Conservation (phyloP, 2,888 invertebrate genomes). For the Sphinx pinastri region DNA sequence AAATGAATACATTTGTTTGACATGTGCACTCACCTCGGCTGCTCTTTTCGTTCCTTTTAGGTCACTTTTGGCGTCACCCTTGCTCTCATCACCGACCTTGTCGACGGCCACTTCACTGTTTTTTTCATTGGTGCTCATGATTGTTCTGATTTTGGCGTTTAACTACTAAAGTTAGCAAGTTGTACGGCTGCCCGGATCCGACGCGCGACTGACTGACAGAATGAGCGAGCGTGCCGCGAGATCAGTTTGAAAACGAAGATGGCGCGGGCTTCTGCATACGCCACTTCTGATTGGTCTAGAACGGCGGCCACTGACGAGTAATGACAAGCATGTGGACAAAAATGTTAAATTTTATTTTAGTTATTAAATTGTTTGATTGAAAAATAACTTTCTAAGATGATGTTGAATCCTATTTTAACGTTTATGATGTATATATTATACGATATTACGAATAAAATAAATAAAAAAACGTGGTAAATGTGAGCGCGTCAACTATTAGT, state of each 20-base stretch:
- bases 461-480: conserved; percentile 44
- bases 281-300: conserved; percentile 69
- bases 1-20: conserved; percentile 75
- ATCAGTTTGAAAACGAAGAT: conserved; percentile 93
- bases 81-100: conserved; percentile 91
- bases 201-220: conserved; percentile 89
- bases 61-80: conserved; percentile 90
- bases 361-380: conserved; percentile 31
- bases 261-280: conserved; percentile 86
- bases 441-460: conserved; percentile 29
- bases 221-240: conserved; percentile 80
- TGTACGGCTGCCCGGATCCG: conserved; percentile 85
- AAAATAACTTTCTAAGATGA: conserved; percentile 32
- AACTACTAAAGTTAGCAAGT: conserved; percentile 67
- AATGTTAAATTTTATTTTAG: conserved; percentile 46
- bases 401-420: conserved; percentile 52
- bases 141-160: conserved; percentile 77
- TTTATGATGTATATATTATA: conserved; percentile 22
- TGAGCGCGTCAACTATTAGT: conserved; percentile 56
- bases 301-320: conserved; percentile 68
- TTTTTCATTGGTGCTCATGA: conserved; percentile 87
- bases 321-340: conserved; percentile 70
- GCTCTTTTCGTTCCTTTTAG: conserved; percentile 94
- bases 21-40: conserved; percentile 91
- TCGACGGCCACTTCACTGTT: conserved; percentile 93